phyloP scores from a whole-genome alignment of 2,113 vertebrate species.

The Centropus bengalensis region DNA sequence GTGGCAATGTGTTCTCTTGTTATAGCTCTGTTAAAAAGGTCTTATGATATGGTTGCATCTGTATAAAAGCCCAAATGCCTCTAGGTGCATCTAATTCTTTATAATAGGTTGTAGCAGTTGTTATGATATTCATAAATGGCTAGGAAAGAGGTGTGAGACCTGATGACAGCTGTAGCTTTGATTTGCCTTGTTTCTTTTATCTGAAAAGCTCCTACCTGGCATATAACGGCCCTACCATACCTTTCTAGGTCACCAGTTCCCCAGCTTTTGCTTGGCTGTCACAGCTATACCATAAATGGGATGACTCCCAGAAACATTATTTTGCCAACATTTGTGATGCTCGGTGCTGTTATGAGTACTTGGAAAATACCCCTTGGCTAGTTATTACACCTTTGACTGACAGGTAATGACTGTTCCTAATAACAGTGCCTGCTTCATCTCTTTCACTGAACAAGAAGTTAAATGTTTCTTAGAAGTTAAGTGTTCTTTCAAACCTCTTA shows the following conservation, averaged over 20 bases:
- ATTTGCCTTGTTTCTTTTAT: neutral
- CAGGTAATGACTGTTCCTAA: slow-evolving; percentile 72
- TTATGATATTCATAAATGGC: neutral
- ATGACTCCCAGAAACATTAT: slow-evolving; percentile 74
- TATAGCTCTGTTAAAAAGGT: slow-evolving; percentile 39
- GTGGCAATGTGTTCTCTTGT: neutral
- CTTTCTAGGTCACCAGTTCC: slow-evolving; percentile 74
- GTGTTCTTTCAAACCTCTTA: neutral
- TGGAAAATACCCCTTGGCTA: slow-evolving; percentile 82
- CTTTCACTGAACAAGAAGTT: neutral
- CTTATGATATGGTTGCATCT: neutral
- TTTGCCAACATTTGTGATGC: slow-evolving; percentile 81
- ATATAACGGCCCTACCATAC: neutral
- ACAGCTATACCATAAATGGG: slow-evolving; percentile 81
- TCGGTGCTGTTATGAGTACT: slow-evolving; percentile 85
- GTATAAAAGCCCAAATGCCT: neutral
- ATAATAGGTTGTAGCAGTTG: neutral
- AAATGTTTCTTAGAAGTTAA: neutral
- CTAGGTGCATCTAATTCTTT: neutral
- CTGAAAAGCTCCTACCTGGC: neutral
- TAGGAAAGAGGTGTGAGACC: neutral
- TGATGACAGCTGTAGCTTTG: slow-evolving; percentile 14
- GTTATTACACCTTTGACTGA: slow-evolving; percentile 86
- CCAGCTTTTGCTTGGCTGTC: slow-evolving; percentile 82
- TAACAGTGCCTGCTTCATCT: neutral